These are phyloP conservation scores for Leuciscus idus DNA, from an alignment of 2,113 vertebrate species.

Conservation along the genomic window DNA sequence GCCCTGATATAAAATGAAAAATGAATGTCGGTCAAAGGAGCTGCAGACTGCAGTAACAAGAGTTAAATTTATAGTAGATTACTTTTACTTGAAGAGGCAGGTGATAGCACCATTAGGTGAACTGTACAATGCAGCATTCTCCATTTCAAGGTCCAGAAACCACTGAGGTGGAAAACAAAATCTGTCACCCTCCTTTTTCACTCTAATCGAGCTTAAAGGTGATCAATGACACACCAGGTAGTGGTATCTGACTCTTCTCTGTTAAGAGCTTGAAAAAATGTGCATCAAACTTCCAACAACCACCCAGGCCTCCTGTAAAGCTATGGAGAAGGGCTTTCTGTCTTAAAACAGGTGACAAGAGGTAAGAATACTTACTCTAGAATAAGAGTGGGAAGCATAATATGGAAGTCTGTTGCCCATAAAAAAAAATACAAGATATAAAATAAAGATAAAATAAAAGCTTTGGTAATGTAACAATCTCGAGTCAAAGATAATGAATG, in stretches of 20 bases:
- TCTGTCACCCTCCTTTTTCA: constrained; percentile 50
- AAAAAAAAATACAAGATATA: neutral
- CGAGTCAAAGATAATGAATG: too few species aligned
- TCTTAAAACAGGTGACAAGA: neutral
- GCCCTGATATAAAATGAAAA: neutral
- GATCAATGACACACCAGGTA: constrained; percentile 48
- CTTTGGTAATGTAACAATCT: too few species aligned
- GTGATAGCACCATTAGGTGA: constrained; percentile 21
- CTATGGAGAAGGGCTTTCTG: neutral
- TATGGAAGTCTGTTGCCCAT: neutral
- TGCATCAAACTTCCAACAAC: neutral
- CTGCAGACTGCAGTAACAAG: neutral
- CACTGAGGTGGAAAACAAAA: constrained; percentile 36
- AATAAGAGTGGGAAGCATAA: neutral
- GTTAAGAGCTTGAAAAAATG: constrained; percentile 8
- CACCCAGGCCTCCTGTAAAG: neutral
- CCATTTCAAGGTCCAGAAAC: constrained; percentile 37
- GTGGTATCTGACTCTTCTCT: neutral
- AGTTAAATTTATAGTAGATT: constrained; percentile 30
- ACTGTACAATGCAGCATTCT: constrained; percentile 24
- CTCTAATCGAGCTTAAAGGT: constrained; percentile 41
- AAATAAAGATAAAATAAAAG: too few species aligned
- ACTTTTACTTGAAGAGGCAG: constrained; percentile 21
- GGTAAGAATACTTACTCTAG: neutral
- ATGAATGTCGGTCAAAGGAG: neutral